Evolutionary conservation across 1,140 invertebrate species (phyloP).

Genomic region (Drosophila repleta): DNA sequence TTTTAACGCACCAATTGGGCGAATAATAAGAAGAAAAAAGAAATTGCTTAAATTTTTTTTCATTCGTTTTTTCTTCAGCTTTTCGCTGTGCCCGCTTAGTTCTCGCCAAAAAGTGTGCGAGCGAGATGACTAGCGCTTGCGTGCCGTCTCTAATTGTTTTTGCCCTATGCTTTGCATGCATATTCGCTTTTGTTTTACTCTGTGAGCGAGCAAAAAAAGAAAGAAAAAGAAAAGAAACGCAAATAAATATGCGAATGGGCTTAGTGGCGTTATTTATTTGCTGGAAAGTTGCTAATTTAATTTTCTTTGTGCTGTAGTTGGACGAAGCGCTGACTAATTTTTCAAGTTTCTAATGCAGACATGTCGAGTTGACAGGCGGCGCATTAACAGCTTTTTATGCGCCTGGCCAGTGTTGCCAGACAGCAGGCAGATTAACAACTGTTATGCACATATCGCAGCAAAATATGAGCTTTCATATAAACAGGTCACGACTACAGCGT

Average conservation of each 20-base stretch:
- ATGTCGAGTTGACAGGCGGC: neutral
- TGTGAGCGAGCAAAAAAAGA: conserved; percentile 23
- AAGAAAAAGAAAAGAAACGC: neutral
- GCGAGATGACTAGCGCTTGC: conserved; percentile 43
- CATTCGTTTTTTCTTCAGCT: conserved; percentile 42
- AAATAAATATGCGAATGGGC: neutral
- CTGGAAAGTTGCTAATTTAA: neutral
- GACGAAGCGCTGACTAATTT: neutral
- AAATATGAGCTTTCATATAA: conserved; percentile 20
- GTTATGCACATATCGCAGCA: conserved; percentile 13
- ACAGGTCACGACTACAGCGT: conserved; percentile 23
- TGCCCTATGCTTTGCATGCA: conserved; percentile 56
- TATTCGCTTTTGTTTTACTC: conserved; percentile 73
- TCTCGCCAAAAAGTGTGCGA: conserved; percentile 59
- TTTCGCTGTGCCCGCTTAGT: conserved; percentile 49
- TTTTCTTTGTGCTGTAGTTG: neutral
- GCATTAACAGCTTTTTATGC: neutral
- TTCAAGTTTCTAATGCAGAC: neutral
- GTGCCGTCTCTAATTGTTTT: conserved; percentile 61
- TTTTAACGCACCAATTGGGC: conserved; percentile 21
- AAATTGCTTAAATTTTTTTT: conserved; percentile 51
- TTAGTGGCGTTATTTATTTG: neutral
- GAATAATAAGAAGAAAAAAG: conserved; percentile 23
- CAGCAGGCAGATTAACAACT: conserved; percentile 4
- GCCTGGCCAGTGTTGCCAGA: conserved; percentile 14